Conservation (phyloP, 2,113 vertebrate species). For the Philantomba maxwellii region DNA sequence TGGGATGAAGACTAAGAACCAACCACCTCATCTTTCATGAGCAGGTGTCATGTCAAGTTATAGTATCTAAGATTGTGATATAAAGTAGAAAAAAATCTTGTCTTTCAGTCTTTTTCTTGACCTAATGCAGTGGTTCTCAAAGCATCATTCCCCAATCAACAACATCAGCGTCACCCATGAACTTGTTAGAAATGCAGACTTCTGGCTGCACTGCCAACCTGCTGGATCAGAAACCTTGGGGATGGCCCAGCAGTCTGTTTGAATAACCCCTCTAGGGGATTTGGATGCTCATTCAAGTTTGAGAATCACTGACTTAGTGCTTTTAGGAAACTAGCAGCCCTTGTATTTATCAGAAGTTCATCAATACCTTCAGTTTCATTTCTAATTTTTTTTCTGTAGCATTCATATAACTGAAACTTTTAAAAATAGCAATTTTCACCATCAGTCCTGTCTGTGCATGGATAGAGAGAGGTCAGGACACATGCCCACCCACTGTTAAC, state of each 20-base stretch:
- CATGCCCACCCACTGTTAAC: background rate
- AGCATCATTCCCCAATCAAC: background rate
- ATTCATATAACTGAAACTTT: background rate
- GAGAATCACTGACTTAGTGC: background rate
- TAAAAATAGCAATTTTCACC: background rate
- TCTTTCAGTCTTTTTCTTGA: background rate
- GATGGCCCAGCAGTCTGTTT: background rate
- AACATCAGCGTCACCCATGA: background rate
- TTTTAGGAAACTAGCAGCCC: background rate
- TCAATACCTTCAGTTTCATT: background rate
- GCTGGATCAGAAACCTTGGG: background rate
- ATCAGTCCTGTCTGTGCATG: background rate
- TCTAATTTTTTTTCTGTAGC: background rate
- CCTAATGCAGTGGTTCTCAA: background rate
- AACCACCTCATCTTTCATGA: background rate
- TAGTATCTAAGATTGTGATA: background rate
- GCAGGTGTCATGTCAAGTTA: background rate
- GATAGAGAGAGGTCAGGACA: background rate
- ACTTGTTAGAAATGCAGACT: background rate
- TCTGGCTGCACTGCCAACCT: background rate
- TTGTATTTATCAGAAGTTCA: background rate
- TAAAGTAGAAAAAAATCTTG: background rate
- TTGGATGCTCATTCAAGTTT: background rate
- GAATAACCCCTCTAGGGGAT: background rate
- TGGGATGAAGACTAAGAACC: background rate